These are phyloP conservation scores for Ceraclea dissimilis DNA, from an alignment of 2,888 invertebrate genomes.

Conservation along the genomic window DNA sequence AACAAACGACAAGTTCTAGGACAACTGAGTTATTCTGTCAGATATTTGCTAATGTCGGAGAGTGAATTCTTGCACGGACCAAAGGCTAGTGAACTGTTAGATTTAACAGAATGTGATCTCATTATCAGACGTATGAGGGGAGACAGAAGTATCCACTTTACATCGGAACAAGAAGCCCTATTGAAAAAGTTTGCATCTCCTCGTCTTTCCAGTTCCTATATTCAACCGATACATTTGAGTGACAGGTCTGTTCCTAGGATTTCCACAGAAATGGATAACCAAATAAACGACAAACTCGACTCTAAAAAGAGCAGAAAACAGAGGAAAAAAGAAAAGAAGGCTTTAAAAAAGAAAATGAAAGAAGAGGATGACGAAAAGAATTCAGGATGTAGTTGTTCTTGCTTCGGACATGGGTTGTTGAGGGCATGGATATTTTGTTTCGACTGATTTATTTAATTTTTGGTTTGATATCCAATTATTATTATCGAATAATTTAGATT, in stretches of 20 bases:
- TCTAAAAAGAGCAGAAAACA: constrained; percentile 25
- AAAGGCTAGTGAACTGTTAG: constrained; percentile 38
- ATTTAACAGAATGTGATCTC: constrained; percentile 43
- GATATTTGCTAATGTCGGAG: constrained; percentile 60
- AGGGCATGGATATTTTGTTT: constrained; percentile 48
- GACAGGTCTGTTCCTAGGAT: constrained; percentile 39
- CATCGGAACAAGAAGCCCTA: constrained; percentile 41
- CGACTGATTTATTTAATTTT: constrained; percentile 35
- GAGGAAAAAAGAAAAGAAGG: constrained; percentile 24
- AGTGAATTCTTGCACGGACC: constrained; percentile 56
- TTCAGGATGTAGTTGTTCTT: constrained; percentile 38
- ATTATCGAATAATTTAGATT: not conserved
- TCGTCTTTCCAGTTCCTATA: constrained; percentile 38
- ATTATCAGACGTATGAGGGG: constrained; percentile 38
- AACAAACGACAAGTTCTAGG: constrained; percentile 44
- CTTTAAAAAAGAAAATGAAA: constrained; percentile 22
- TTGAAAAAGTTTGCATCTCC: constrained; percentile 43
- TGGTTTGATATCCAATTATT: not conserved
- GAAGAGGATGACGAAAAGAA: constrained; percentile 33
- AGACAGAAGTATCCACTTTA: constrained; percentile 37
- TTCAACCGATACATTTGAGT: constrained; percentile 42
- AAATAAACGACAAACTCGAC: constrained; percentile 28
- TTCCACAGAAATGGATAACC: constrained; percentile 37
- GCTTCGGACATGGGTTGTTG: constrained; percentile 45
- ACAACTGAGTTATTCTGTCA: constrained; percentile 51